Conservation (phyloP, 2,113 vertebrate species). For the Tiliqua scincoides region DNA sequence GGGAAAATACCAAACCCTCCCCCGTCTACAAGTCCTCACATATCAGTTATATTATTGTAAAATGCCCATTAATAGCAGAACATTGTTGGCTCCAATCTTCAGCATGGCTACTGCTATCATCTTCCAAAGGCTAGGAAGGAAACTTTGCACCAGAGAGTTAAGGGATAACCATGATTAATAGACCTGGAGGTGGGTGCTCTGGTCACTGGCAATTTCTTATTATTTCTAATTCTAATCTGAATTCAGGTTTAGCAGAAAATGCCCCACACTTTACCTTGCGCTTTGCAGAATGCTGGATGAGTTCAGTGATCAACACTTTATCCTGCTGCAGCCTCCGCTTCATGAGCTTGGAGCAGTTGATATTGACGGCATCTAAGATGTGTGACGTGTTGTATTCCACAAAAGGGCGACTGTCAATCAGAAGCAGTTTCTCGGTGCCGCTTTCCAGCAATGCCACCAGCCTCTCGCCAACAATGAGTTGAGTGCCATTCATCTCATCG, state of each 20-base stretch:
- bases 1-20: not conserved
- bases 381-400: constrained; percentile 94
- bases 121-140: not conserved
- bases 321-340: constrained; percentile 96
- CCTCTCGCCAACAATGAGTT: constrained; percentile 81
- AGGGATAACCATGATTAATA: not conserved
- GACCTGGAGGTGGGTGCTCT: too few species aligned
- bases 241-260: not conserved
- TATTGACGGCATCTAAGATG: constrained; percentile 94
- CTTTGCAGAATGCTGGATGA: constrained; percentile 94
- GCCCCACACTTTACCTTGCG: constrained; percentile 81
- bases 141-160: not conserved
- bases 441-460: constrained; percentile 92
- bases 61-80: not conserved
- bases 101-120: not conserved
- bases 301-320: constrained; percentile 92
- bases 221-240: not conserved
- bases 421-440: constrained; percentile 85
- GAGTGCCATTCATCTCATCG: constrained; percentile 74
- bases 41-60: not conserved
- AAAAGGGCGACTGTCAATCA: constrained; percentile 95
- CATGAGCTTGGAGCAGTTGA: constrained; percentile 98
- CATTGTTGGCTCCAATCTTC: not conserved
- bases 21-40: not conserved
- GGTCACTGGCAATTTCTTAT: not conserved